phyloP scores from a whole-genome alignment of 1,140 invertebrate genomes.

The Acromyrmex echinatior region DNA sequence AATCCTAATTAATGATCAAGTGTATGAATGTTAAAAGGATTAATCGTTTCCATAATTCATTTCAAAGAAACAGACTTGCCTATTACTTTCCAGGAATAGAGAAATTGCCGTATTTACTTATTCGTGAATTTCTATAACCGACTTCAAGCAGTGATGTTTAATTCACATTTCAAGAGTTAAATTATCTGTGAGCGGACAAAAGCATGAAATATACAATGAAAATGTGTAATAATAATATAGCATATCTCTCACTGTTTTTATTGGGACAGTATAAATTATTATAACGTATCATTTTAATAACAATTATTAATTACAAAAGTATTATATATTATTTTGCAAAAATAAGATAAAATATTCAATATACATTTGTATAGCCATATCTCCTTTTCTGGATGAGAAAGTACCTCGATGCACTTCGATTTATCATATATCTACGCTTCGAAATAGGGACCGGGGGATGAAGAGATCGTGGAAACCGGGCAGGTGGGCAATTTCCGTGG shows the following conservation, averaged over 20 bases:
- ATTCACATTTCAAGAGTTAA: slow-evolving; percentile 41
- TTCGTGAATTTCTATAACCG: not conserved
- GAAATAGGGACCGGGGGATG: slow-evolving; percentile 58
- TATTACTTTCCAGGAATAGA: not conserved
- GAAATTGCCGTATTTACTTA: slow-evolving; percentile 18
- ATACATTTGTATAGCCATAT: not conserved
- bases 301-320: not conserved
- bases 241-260: slow-evolving; percentile 1
- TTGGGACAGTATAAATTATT: not conserved
- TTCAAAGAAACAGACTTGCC: slow-evolving; percentile 1
- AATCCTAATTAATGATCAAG: not conserved
- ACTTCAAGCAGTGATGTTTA: not conserved
- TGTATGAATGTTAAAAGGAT: not conserved
- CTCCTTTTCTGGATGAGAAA: slow-evolving; percentile 33
- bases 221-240: not conserved
- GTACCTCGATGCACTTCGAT: slow-evolving; percentile 46
- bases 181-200: slow-evolving; percentile 1
- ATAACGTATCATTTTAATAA: slow-evolving; percentile 27
- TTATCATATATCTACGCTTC: slow-evolving; percentile 53
- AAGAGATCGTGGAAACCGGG: slow-evolving; percentile 67
- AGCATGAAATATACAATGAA: not conserved
- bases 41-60: slow-evolving; percentile 17
- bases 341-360: slow-evolving; percentile 21
- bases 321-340: slow-evolving; percentile 2
- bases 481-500: slow-evolving; percentile 69